Evolutionary conservation across 2,797 vertebrate genomes (phyloP).

Genomic region (Cossypha caffra): DNA sequence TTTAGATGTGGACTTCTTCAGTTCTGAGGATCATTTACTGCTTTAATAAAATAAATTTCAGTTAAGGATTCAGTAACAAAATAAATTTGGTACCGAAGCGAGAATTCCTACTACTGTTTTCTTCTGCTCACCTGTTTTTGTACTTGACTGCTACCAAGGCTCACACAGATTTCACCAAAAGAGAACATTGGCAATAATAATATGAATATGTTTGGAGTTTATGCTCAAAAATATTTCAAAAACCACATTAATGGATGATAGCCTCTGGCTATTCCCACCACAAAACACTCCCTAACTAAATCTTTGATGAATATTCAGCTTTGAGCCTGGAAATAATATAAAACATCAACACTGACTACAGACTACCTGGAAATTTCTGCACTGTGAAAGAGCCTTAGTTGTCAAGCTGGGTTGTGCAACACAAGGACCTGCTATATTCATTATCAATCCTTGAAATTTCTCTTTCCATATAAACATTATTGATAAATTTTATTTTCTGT

Average conservation of each 20-base stretch:
- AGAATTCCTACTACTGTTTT: background rate
- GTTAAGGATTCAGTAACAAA: background rate
- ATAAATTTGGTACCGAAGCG: background rate
- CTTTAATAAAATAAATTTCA: background rate
- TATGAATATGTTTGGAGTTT: background rate
- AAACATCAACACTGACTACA: background rate
- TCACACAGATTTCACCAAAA: background rate
- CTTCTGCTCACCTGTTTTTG: background rate
- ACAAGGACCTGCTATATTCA: background rate
- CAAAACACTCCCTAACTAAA: background rate
- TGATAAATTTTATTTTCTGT: background rate
- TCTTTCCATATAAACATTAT: background rate
- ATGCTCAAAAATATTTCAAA: background rate
- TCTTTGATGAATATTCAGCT: background rate
- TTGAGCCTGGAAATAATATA: background rate
- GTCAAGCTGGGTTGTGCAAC: background rate
- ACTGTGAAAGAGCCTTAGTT: background rate
- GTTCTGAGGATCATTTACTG: background rate
- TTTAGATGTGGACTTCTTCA: background rate
- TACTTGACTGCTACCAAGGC: background rate
- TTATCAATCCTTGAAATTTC: background rate
- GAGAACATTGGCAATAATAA: background rate
- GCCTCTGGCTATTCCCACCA: background rate
- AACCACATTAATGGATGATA: background rate
- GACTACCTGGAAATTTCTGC: background rate